Conservation (phyloP, 1,140 invertebrate genomes). For the Drosophila jambulina region DNA sequence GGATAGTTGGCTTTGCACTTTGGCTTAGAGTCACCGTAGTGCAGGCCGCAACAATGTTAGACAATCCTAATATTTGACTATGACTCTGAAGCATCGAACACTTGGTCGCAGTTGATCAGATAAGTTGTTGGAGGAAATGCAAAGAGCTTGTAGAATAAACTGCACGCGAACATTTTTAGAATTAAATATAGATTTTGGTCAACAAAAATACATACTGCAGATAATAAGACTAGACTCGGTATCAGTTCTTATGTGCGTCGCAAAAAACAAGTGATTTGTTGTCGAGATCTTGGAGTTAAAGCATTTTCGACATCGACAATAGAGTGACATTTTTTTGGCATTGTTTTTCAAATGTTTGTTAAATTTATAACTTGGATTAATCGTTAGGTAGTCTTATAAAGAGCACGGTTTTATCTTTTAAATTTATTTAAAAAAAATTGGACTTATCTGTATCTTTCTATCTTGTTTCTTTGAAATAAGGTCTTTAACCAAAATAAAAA, state of each 20-base stretch:
- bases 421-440: background rate
- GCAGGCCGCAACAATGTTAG: slow-evolving; percentile 3
- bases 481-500: background rate
- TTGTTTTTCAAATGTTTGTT: too few species aligned
- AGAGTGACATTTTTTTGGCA: too few species aligned
- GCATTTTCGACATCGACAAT: too few species aligned
- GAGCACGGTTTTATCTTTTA: background rate
- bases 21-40: background rate
- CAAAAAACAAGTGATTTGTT: background rate
- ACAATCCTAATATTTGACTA: slow-evolving; percentile 21
- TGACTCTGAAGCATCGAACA: background rate
- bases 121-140: background rate
- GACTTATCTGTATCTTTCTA: background rate
- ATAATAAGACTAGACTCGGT: background rate
- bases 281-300: too few species aligned
- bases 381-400: too few species aligned
- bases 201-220: background rate
- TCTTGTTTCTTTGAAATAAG: background rate
- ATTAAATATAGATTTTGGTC: background rate
- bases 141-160: background rate
- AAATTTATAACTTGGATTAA: too few species aligned
- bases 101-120: background rate
- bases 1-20: slow-evolving; percentile 33
- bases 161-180: background rate
- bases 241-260: background rate